Evolutionary conservation across 1,140 invertebrate genomes (phyloP), one percentile per base, ranked within the genome.

Genomic region (Drosophila lacteicornis): DNA sequence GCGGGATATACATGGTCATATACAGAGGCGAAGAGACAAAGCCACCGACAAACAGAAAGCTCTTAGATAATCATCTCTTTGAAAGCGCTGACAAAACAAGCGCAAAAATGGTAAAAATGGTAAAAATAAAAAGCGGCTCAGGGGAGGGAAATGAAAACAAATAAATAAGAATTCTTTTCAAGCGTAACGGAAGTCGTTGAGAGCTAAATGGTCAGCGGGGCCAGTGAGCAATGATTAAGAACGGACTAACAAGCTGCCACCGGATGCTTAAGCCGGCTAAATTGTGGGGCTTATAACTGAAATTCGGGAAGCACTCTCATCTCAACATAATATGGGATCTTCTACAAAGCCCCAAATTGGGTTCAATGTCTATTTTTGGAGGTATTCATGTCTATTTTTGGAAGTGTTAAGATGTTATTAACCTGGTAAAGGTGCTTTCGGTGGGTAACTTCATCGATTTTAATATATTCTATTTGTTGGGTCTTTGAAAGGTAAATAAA

Each of bases 111-210:
- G 55, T 43, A 43, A 45, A 45, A 38, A 55, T 38, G 51, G 33
- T 43, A 65, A 40, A 57, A 73, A 47, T 17, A 27, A 25, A 57
- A 17, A 8, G 36, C 55, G 15, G 40, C 27, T 13, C 5, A 42
- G 22, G 46, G 27, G 19, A 33, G 45, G 56, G 69, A 33, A 40
- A 46, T 46, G 56, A 74, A 74, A 73, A 73, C 47, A 61, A 74
- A 74, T 74, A 74, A 74, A 74, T 74, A 74, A 74, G 71, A 74
- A 82, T 86, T 86, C 82, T 73, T 86, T 86, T 87, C 75, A 76
- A 82, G 53, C 83, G 62, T 76, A 87, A 86, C 82, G 82, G 82
- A 86, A 87, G 79, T 86, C 55, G 82, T 87, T 75, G 79, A 86
- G 83, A 65, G 60, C 61, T 86, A 86, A 86, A 86, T 86, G 83